These are phyloP conservation scores for Coptodon rendalli DNA, from an alignment of 2,113 vertebrate genomes.

Conservation along the genomic window DNA sequence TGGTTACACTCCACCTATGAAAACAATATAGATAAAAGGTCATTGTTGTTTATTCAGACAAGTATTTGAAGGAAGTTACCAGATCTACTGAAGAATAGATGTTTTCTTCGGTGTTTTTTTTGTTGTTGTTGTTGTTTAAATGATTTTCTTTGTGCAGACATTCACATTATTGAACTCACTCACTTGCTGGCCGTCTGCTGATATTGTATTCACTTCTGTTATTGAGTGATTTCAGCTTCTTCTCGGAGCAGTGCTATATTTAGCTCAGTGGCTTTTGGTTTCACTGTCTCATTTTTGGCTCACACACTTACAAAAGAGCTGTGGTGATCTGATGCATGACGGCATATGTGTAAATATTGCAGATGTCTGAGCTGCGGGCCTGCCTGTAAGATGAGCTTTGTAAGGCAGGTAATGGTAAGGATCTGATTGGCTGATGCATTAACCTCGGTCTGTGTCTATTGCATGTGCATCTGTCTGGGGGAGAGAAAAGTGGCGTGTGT, in stretches of 20 bases:
- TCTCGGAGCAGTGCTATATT: background rate
- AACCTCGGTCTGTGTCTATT: background rate
- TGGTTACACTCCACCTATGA: background rate
- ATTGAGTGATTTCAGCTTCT: constrained; percentile 24
- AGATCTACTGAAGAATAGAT: background rate
- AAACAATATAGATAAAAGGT: background rate
- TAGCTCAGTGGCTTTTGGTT: constrained; percentile 34
- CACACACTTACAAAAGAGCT: constrained; percentile 25
- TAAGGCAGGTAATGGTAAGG: constrained; percentile 90
- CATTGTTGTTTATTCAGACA: background rate
- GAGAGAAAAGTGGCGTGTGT: background rate
- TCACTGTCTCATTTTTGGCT: constrained; percentile 27
- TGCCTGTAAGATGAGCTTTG: constrained; percentile 83
- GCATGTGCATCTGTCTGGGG: background rate
- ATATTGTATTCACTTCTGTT: background rate
- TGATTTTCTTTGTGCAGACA: background rate
- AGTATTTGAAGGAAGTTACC: background rate
- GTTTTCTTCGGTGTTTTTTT: background rate
- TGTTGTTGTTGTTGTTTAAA: background rate
- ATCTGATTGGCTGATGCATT: constrained; percentile 69
- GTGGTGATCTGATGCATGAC: constrained; percentile 79
- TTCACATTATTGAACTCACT: background rate
- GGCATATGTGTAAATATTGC: constrained; percentile 84
- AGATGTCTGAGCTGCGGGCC: constrained; percentile 93
- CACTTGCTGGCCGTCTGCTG: background rate